phyloP scores from a whole-genome alignment of 2,113 vertebrate genomes.

The Dasyurus viverrinus region DNA sequence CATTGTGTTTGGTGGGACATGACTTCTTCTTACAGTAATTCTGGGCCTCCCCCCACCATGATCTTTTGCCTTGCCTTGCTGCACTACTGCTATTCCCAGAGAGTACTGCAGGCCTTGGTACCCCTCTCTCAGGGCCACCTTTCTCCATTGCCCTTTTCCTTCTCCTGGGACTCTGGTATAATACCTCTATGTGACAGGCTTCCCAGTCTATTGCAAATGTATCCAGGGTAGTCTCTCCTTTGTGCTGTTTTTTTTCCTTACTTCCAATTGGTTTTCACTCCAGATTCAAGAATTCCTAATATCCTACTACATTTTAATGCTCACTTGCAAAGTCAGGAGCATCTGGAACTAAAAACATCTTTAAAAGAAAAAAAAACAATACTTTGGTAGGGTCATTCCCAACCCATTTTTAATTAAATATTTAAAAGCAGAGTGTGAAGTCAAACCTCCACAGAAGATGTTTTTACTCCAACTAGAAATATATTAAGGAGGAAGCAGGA shows the following conservation, averaged over 20 bases:
- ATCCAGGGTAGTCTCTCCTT: background rate
- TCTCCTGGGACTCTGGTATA: background rate
- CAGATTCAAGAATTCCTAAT: background rate
- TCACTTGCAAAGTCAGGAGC: constrained; percentile 43
- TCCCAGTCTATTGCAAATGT: background rate
- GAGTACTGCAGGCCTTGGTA: background rate
- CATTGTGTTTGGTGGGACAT: background rate
- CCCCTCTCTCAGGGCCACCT: background rate
- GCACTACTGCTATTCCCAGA: background rate
- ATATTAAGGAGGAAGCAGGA: background rate
- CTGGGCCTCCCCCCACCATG: background rate
- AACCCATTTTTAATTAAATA: constrained; percentile 23
- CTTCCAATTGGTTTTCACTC: constrained; percentile 1
- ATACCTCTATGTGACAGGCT: background rate
- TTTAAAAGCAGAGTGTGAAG: constrained; percentile 4
- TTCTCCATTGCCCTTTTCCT: background rate
- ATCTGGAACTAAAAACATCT: constrained; percentile 12
- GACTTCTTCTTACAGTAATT: background rate
- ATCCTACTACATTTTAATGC: constrained; percentile 16
- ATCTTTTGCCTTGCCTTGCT: background rate
- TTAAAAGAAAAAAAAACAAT: background rate
- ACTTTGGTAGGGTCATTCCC: background rate
- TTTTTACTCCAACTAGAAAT: constrained; percentile 11
- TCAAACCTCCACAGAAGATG: constrained; percentile 14
- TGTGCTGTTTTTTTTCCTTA: background rate